Evolutionary conservation across 1,140 invertebrate genomes (phyloP).

Genomic region (Drosophila ficusphila): DNA sequence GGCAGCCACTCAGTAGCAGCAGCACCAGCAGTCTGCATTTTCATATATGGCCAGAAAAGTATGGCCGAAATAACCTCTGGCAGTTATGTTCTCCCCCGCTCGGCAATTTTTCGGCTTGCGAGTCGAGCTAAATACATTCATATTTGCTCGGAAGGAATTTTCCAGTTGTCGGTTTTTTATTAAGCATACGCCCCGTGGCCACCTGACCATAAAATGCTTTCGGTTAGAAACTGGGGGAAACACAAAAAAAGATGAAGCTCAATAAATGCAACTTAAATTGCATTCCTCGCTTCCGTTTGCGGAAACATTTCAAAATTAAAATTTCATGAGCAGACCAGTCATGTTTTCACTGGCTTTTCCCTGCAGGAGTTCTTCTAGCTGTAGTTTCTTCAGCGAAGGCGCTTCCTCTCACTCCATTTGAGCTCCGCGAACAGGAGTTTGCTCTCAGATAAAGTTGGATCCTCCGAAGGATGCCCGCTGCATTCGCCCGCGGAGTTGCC

Average conservation of each 20-base stretch:
- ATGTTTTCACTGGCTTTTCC: background rate
- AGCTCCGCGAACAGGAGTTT: conserved; percentile 20
- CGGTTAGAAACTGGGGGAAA: background rate
- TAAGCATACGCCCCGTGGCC: conserved; percentile 10
- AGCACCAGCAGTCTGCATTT: conserved; percentile 48
- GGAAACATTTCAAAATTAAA: conserved; percentile 5
- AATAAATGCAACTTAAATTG: background rate
- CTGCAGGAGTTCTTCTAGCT: background rate
- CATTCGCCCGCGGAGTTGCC: conserved; percentile 21
- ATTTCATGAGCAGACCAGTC: background rate
- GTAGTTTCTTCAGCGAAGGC: background rate
- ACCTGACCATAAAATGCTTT: background rate
- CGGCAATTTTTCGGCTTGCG: conserved; percentile 5
- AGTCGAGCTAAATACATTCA: conserved; percentile 13
- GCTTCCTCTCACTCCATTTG: conserved; percentile 12
- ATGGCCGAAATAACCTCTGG: background rate
- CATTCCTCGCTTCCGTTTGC: background rate
- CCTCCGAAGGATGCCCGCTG: background rate
- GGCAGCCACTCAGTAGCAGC: conserved; percentile 57
- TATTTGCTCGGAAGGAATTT: conserved; percentile 15
- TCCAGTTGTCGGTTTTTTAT: conserved; percentile 7
- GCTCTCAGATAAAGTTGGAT: conserved; percentile 10
- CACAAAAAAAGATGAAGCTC: background rate
- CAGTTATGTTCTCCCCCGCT: background rate
- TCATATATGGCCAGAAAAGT: conserved; percentile 52